Base-by-base conservation (phyloP, 2,888 invertebrate genomes). In the Vesta saturnalis region DNA sequence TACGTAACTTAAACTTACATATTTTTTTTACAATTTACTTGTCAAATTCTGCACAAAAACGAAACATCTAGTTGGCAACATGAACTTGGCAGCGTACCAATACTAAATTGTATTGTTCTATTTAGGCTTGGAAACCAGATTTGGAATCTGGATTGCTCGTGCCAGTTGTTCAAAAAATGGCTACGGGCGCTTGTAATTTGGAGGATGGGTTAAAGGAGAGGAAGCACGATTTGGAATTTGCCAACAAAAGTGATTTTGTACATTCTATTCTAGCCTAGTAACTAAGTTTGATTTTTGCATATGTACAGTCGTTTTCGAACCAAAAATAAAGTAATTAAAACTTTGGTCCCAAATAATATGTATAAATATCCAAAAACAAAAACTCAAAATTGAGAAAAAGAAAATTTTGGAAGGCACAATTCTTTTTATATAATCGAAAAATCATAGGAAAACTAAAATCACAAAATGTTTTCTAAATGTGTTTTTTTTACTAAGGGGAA, bases 331-430 rank as follows among this genome's bases (percentile, higher is more conserved):
- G 1, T 19, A n/a, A 23, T 23, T 52, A 6, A 49, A 49, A 49
- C 69, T 73, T 81, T 81, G 81, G 81, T 81, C 81, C 81, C 81
- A 78, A 79, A 79, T 77, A 75, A 80, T 79, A 80, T 80, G 77
- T 75, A 71, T 76, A 75, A 74, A 71, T 22, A 63, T 23, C 19
- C 49, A 60, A 64, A 30, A 30, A 30, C 46, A n/a, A 8, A n/a
- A 15, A 6, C 4, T 4, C 8, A 15, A 14, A 47, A 14, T 6
- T 1, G 21, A 4, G 22, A 19, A 55, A 55, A 55, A 55, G n/a
- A 23, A 55, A 21, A 22, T 19, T 21, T 16, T 55, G 16, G 19
- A 55, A 49, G 49, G 49, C 49, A 49, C 49, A 49, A 49, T 49
- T 6, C 16, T 49, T 49, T 49, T 46, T 6, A 12, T 1, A 49